phyloP scores from a whole-genome alignment of 2,888 invertebrate species.

The Tenthredo notha region DNA sequence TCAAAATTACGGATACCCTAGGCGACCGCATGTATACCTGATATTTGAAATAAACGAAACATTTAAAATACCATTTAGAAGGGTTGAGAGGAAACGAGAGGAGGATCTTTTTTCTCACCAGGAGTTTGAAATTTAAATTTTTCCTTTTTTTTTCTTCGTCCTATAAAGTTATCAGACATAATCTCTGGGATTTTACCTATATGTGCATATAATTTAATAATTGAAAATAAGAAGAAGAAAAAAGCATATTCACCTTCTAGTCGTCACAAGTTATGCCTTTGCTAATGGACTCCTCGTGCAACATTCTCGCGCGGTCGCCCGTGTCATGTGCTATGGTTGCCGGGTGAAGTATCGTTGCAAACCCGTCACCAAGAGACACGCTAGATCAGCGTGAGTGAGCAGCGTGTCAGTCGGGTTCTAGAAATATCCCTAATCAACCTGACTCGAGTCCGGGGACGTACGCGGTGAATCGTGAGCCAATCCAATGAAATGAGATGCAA shows the following conservation, averaged over 20 bases:
- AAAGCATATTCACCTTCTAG: neutral
- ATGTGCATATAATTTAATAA: too few species aligned
- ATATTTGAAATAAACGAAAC: constrained; percentile 25
- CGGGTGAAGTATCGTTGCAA: constrained; percentile 51
- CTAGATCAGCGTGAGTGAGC: constrained; percentile 54
- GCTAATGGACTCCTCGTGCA: constrained; percentile 52
- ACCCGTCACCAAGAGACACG: constrained; percentile 52
- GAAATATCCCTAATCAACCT: constrained; percentile 55
- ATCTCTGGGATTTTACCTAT: too few species aligned
- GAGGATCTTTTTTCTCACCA: neutral
- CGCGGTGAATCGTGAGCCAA: constrained; percentile 22
- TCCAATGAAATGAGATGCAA: constrained; percentile 9
- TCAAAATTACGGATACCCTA: constrained; percentile 14
- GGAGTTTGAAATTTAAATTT: neutral
- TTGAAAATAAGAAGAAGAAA: too few species aligned
- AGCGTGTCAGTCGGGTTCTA: constrained; percentile 49
- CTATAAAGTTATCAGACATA: neutral
- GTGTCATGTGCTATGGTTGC: constrained; percentile 47
- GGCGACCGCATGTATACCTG: neutral
- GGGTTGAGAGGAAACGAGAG: neutral
- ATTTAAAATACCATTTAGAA: constrained; percentile 30
- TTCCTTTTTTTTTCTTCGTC: neutral
- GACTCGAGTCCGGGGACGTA: constrained; percentile 29
- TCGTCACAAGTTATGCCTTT: constrained; percentile 40
- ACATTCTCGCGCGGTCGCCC: constrained; percentile 40